Conservation (phyloP, 2,113 vertebrate species). For the Phoenicopterus ruber region DNA sequence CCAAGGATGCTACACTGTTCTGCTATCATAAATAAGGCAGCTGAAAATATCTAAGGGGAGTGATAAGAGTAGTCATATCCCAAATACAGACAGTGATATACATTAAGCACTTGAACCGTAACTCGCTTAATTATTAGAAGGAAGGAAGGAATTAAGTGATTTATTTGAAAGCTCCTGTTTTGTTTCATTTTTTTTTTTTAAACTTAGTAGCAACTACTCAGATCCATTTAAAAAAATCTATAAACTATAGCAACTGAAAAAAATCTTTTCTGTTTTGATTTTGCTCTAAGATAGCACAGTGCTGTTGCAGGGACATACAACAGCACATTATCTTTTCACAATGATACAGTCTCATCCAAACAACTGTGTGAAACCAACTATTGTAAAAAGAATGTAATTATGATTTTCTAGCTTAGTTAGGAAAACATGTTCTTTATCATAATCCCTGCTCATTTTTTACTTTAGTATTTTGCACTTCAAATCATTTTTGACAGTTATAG, state of each 20-base stretch:
- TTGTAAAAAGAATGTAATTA: conserved; percentile 7
- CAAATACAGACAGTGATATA: background rate
- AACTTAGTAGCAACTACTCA: background rate
- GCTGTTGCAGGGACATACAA: background rate
- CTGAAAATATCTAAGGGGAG: background rate
- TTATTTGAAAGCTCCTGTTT: background rate
- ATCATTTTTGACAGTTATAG: conserved; percentile 18
- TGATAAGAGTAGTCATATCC: background rate
- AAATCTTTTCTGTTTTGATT: background rate
- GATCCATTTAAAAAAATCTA: background rate
- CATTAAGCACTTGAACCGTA: background rate
- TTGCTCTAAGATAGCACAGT: background rate
- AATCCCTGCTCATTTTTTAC: background rate
- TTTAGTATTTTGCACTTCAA: conserved; percentile 15
- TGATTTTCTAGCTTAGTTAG: background rate
- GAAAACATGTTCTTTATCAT: background rate
- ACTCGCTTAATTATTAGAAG: background rate
- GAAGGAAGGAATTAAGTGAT: background rate
- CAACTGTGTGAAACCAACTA: background rate
- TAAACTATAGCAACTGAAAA: background rate
- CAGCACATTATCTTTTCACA: background rate
- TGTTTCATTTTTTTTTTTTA: background rate
- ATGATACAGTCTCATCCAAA: background rate
- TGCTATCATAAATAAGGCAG: background rate
- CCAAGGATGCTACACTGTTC: background rate